phyloP scores from a whole-genome alignment of 1,140 invertebrate genomes.

The Polypedilum pembai region DNA sequence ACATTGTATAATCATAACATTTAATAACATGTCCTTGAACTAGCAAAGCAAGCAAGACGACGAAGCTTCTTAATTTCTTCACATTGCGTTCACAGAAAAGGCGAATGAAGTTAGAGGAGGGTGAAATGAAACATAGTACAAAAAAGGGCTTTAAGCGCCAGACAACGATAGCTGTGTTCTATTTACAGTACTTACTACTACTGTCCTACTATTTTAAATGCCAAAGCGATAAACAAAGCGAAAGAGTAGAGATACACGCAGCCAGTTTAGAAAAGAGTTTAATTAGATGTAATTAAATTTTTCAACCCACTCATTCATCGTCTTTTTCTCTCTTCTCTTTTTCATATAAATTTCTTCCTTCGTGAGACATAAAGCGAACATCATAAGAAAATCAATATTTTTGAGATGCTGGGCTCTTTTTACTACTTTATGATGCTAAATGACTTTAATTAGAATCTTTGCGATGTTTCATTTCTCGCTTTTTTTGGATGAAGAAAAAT shows the following conservation, averaged over 20 bases:
- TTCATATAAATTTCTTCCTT: neutral
- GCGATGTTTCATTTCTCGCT: neutral
- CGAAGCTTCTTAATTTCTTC: neutral
- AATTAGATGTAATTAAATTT: constrained; percentile 26
- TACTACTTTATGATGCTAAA: constrained; percentile 5
- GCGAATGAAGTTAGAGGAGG: too few species aligned
- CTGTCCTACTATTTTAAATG: constrained; percentile 18
- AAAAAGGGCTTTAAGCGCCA: constrained; percentile 14
- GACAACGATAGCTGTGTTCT: neutral
- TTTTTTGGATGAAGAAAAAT: too few species aligned
- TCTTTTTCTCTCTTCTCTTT: neutral
- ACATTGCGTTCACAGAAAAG: neutral
- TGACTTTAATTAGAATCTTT: constrained; percentile 1
- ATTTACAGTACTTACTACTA: neutral
- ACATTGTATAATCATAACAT: constrained; percentile 19
- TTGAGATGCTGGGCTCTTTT: constrained; percentile 24
- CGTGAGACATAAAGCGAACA: neutral
- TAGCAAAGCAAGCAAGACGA: neutral
- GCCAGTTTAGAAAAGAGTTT: neutral
- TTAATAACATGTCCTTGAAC: constrained; percentile 18
- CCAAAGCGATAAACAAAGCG: neutral
- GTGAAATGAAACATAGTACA: neutral
- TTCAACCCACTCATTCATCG: neutral
- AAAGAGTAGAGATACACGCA: neutral
- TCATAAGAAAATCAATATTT: constrained; percentile 15